Base-by-base conservation (phyloP, 2,797 vertebrate genomes). In the Spinibarbus caldwelli region DNA sequence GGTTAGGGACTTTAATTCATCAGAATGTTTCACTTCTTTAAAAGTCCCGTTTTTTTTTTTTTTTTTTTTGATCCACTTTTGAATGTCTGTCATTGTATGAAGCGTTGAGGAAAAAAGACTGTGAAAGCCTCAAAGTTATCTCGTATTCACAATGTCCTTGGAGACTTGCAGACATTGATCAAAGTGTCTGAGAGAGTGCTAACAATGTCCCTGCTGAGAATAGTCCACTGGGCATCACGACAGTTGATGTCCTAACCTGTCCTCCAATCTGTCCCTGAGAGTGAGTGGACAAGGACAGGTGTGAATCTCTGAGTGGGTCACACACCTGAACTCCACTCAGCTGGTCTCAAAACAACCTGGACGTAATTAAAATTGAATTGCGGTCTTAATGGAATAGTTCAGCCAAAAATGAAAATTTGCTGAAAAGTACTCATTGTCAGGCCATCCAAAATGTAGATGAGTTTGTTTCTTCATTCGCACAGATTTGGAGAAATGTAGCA, bases 181-280 rank as follows among this genome's bases (percentile, higher is more conserved):
- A 82, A 80, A 81, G 49, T 81, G 26, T 29, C 41, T 66, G 67
- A 73, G 84, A 62, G 78, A 85, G 91, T 89, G 90, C 86, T 92
- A 92, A 91, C 89, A 86, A 89, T 82, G 73, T 91, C 91, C 88
- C 90, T n/a, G 38, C 26, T 87, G 90, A 90, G 84, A 73, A 80
- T 21, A 72, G 59, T 81, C 64, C n/a, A 43, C 52, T 36, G 78
- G 34, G 72, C 82, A 81, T 81, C 86, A 47, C 59, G 29, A 12
- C 34, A 41, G 68, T 31, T 62, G 47, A 79, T 81, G 43, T 84
- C 71, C 57, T 59, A 75, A 83, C 59, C 43, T 73, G 67, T 79
- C 66, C 62, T 73, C 52, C 67, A 85, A 23, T 59, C 26, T 31
- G 47, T 73, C 59, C 57, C 72, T 80, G 38, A 57, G 57, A 68